Evolutionary conservation across 2,113 vertebrate genomes (phyloP).

Genomic region (Myanophis thanlyinensis): DNA sequence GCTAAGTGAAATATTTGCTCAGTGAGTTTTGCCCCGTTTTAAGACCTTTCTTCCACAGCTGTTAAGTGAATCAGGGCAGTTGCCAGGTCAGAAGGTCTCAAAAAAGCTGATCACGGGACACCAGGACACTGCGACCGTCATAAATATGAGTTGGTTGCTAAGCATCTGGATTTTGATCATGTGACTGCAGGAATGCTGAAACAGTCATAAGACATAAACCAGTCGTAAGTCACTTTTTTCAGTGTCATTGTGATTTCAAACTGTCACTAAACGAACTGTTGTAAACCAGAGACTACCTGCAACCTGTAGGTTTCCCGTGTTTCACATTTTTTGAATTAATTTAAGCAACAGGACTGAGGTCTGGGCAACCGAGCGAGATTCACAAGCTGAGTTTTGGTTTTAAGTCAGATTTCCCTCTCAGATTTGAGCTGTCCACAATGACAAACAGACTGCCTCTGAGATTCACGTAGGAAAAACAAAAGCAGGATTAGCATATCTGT

Average conservation of each 20-base stretch:
- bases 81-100: no score
- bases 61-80: not conserved
- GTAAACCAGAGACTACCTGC: no score
- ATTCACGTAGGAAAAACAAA: not conserved
- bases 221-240: no score
- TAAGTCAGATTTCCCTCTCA: not conserved
- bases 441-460: not conserved
- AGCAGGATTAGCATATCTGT: not conserved
- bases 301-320: no score
- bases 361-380: not conserved
- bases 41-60: not conserved
- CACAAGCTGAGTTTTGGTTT: not conserved
- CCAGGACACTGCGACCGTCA: no score
- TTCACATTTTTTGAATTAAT: not conserved
- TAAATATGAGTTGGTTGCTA: no score
- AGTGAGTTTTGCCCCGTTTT: not conserved
- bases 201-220: no score
- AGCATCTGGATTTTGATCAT: no score
- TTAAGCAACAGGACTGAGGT: not conserved
- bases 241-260: no score
- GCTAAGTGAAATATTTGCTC: not conserved
- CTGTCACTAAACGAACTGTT: no score
- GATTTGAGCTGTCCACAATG: not conserved
- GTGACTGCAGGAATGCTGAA: no score
- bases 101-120: no score